These are phyloP conservation scores for Cryptus armator DNA, from an alignment of 2,888 invertebrate genomes.

Conservation along the genomic window DNA sequence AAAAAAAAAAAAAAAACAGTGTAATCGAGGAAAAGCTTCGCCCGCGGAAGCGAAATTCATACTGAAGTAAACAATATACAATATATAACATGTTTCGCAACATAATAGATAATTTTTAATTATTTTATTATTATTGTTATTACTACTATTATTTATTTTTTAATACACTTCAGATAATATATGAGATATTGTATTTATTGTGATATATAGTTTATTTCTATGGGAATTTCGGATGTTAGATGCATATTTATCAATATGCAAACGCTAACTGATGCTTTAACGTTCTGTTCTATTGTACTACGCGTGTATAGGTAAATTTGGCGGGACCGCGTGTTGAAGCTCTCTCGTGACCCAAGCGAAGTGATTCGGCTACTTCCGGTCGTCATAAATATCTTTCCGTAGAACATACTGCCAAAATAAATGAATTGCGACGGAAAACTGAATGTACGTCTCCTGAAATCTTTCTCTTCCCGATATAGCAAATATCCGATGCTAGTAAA, in stretches of 20 bases:
- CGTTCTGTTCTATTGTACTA: not conserved
- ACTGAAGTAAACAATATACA: too few relatives aligned
- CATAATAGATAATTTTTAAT: too few relatives aligned
- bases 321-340: not conserved
- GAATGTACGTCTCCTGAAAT: not conserved
- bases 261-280: not conserved
- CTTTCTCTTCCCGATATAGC: not conserved
- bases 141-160: too few relatives aligned
- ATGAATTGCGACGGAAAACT: not conserved
- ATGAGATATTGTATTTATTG: too few relatives aligned
- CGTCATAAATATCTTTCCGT: not conserved
- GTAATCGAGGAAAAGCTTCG: too few relatives aligned
- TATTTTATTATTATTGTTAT: too few relatives aligned
- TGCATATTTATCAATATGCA: not conserved
- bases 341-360: not conserved
- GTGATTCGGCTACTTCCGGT: not conserved
- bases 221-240: too few relatives aligned
- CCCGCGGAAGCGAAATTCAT: too few relatives aligned
- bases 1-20: not conserved
- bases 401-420: not conserved
- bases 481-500: not conserved
- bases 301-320: not conserved
- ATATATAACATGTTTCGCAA: too few relatives aligned
- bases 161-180: not conserved
- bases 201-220: too few relatives aligned